Base-by-base conservation (phyloP, 1,140 invertebrate genomes). In the Mycetomoellerius zeteki region DNA sequence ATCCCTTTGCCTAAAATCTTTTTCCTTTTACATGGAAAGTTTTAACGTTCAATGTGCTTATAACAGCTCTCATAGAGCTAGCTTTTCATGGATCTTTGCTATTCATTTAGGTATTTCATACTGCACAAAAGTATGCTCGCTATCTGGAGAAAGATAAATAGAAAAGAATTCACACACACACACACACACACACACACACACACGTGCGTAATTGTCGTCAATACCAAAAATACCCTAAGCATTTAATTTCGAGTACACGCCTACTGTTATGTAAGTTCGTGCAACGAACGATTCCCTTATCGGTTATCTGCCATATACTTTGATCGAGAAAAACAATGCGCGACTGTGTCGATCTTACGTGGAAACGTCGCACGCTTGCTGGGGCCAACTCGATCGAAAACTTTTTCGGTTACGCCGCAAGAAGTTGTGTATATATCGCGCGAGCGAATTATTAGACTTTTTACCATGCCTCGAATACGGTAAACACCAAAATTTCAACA, bases 271-370 rank as follows among this genome's bases (percentile, higher is more conserved):
- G 52, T 90, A 90, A 90, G 88, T 47, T 37, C 21, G 19, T 43
- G 60, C 33, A 52, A 78, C 86, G 75, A 82, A 88, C 86, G 65
- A 85, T 8, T 56, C 89, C 85, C 85, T 89, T 91, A 89, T 90
- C 91, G 86, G 73, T 92, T 93, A 93, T 92, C 90, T 84, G 65
- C 52, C 7, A 64, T 87, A 88, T 87, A 92, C 91, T 93, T 92
- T 89, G 86, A 91, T 92, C 89, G 75, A 86, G 72, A 89, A 89
- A 84, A 91, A 89, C 76, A 89, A 73, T 82, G 54, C 27, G 62
- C 27, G 47, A 62, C 30, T 91, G 89, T 91, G 91, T 91, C 84
- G 81, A 88, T 92, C 64, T 88, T 91, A 86, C 37, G 75, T 72
- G 56, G 50, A 82, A 82, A 73, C 47, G 27, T 52, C n/a, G 60